Conservation (phyloP, 2,888 invertebrate species). For the Athalia cordata region DNA sequence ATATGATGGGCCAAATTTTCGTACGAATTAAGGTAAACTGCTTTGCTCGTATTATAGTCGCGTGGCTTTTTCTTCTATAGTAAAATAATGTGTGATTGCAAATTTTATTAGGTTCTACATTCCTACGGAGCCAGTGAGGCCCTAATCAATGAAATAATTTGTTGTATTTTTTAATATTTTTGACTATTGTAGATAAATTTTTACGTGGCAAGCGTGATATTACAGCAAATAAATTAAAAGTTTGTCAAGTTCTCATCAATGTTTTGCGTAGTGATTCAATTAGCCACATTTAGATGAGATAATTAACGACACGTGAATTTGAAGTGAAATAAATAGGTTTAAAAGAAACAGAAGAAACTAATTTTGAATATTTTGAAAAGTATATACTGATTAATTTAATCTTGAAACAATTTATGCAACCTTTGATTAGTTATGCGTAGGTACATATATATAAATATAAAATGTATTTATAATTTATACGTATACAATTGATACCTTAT, state of each 20-base stretch:
- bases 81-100: constrained; percentile 28
- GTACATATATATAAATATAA: constrained; percentile 9
- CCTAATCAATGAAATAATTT: constrained; percentile 47
- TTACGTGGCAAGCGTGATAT: constrained; percentile 44
- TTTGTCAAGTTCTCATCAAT: constrained; percentile 1
- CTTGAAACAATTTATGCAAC: constrained; percentile 18
- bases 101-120: constrained; percentile 58
- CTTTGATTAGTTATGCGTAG: constrained; percentile 14
- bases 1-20: neutral
- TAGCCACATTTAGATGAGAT: neutral
- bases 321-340: neutral
- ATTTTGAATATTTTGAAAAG: constrained; percentile 27
- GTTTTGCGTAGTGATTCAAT: neutral
- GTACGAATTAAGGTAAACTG: neutral
- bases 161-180: constrained; percentile 48
- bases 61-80: neutral
- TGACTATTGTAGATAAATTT: constrained; percentile 38
- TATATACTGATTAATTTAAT: constrained; percentile 16
- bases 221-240: constrained; percentile 24
- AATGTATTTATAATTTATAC: neutral
- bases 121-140: constrained; percentile 59
- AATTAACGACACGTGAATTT: neutral
- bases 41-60: neutral
- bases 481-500: constrained; percentile 6
- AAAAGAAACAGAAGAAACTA: neutral